Conservation (phyloP, 2,113 vertebrate species). For the Nannospalax galili region DNA sequence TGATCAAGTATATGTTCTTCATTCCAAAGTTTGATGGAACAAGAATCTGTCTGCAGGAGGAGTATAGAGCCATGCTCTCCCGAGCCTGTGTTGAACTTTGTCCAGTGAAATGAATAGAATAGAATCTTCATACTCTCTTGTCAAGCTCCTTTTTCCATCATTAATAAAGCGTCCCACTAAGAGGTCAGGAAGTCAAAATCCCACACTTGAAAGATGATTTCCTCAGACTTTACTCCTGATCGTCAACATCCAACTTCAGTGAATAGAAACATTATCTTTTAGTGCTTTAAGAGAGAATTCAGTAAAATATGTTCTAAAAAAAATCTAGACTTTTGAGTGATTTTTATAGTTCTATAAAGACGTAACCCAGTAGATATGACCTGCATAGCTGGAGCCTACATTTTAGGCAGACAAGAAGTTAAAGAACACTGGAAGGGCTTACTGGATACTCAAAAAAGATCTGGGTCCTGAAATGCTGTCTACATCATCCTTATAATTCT, state of each 20-base stretch:
- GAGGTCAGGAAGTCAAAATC: neutral
- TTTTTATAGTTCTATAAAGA: neutral
- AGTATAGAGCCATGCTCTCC: neutral
- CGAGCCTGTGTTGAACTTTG: neutral
- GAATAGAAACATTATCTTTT: neutral
- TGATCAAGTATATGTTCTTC: neutral
- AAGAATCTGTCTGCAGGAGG: neutral
- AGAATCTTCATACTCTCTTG: neutral
- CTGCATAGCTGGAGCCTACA: neutral
- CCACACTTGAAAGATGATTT: neutral
- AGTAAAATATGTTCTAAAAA: slow-evolving; percentile 24
- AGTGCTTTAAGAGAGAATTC: neutral
- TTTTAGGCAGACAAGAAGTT: neutral
- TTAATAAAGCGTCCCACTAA: too few relatives aligned
- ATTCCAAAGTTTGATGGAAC: neutral
- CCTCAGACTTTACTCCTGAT: neutral
- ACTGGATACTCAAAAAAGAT: neutral
- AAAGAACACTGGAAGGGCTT: neutral
- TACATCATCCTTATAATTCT: neutral
- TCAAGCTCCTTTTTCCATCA: neutral
- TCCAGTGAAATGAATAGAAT: neutral
- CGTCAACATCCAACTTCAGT: neutral
- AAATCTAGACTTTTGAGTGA: neutral
- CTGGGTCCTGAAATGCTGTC: neutral
- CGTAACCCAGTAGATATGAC: neutral